Evolutionary conservation across 2,888 invertebrate species (phyloP).

Genomic region (Drosophila mayaguana): DNA sequence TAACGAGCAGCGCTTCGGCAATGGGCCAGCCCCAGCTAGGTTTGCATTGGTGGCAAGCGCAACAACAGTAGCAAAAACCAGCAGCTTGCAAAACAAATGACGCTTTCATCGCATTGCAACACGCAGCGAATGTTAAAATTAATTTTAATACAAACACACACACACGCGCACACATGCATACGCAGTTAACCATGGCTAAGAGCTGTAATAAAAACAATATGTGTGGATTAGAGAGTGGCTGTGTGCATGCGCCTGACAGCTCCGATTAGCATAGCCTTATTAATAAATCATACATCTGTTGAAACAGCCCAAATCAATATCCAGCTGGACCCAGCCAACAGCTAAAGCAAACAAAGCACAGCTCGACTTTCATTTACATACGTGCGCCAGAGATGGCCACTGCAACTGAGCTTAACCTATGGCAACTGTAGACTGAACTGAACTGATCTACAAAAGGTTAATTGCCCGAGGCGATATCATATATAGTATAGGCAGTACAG

Average conservation of each 20-base stretch:
- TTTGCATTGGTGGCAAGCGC: conserved; percentile 27
- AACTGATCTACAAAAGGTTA: neutral
- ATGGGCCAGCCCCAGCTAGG: conserved; percentile 23
- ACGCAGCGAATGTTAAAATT: conserved; percentile 10
- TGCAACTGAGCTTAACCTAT: neutral
- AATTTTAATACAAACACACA: conserved; percentile 6
- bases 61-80: conserved; percentile 19
- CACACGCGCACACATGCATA: neutral
- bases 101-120: conserved; percentile 57
- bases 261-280: conserved; percentile 74
- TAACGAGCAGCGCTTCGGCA: conserved; percentile 23
- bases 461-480: neutral
- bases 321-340: conserved; percentile 18
- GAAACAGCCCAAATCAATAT: conserved; percentile 39
- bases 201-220: conserved; percentile 3
- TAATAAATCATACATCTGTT: conserved; percentile 63
- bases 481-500: neutral
- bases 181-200: neutral
- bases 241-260: conserved; percentile 16
- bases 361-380: conserved; percentile 11
- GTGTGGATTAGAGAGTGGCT: conserved; percentile 11
- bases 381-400: neutral
- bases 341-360: conserved; percentile 5
- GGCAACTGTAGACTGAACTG: too few relatives aligned
- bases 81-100: conserved; percentile 24